Percentiles rank a stretch among this genome's conserved stretches.
phyloP scores from a whole-genome alignment of 1,140 invertebrate species.

The Hycleus cichorii region DNA sequence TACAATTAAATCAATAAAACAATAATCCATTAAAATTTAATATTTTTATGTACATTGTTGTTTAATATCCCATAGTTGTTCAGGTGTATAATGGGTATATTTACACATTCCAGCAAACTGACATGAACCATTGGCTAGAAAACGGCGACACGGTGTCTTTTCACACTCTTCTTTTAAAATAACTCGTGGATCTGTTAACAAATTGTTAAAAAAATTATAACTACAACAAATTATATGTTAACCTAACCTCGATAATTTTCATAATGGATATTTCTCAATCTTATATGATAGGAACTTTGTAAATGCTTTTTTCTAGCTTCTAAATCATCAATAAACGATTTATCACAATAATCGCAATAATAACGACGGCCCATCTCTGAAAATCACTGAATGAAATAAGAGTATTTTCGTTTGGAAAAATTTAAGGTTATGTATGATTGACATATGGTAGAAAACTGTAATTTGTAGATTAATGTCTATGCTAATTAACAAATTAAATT shows the following conservation, averaged over 20 bases:
- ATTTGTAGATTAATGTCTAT: too few species aligned
- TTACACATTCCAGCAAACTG: conserved; percentile 53
- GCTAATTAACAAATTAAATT: too few species aligned
- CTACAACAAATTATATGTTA: background rate
- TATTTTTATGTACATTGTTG: conserved; percentile 43
- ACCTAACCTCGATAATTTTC: conserved; percentile 52
- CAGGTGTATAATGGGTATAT: conserved; percentile 55
- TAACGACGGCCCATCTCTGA: conserved; percentile 54
- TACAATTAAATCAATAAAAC: conserved; percentile 15
- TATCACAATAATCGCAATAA: conserved; percentile 63
- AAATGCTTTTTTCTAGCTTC: conserved; percentile 57
- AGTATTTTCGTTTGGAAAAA: too few species aligned
- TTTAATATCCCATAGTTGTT: conserved; percentile 48
- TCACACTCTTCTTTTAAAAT: conserved; percentile 51
- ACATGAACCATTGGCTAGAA: conserved; percentile 49
- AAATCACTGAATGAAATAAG: too few species aligned
- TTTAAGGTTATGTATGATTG: too few species aligned
- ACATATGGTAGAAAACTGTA: too few species aligned
- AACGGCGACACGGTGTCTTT: conserved; percentile 54
- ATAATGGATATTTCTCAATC: conserved; percentile 54
- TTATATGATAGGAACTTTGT: conserved; percentile 53
- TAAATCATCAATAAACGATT: conserved; percentile 55
- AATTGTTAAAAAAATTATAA: conserved; percentile 4
- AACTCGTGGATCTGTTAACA: conserved; percentile 48
- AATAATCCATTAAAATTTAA: background rate